Evolutionary conservation across 2,113 vertebrate species (phyloP).

Genomic region (Pterocles orientalis): DNA sequence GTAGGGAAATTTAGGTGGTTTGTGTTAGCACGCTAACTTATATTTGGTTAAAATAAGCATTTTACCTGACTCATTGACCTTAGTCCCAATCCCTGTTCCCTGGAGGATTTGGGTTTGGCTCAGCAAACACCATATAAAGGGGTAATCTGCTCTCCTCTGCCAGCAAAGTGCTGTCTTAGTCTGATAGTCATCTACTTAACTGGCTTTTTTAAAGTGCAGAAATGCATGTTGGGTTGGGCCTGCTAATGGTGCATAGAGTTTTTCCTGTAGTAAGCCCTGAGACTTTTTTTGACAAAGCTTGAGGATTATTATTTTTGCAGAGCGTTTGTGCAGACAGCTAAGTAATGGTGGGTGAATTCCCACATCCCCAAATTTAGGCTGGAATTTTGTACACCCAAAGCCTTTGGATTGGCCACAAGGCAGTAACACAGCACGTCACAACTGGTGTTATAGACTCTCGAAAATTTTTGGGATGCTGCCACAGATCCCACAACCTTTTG

Average conservation of each 20-base stretch:
- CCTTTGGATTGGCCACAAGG: neutral
- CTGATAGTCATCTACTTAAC: conserved; percentile 23
- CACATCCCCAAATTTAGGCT: conserved; percentile 3
- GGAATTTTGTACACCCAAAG: conserved; percentile 23
- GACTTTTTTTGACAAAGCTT: neutral
- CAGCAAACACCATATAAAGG: neutral
- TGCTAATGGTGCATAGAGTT: conserved; percentile 28
- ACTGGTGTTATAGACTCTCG: neutral
- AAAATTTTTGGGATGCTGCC: conserved; percentile 20
- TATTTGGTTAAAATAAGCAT: conserved; percentile 50
- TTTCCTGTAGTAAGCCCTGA: conserved; percentile 27
- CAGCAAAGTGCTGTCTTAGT: neutral
- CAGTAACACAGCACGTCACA: neutral
- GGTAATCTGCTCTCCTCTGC: neutral
- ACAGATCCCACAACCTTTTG: conserved; percentile 45
- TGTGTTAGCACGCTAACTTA: neutral
- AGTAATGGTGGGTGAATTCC: conserved; percentile 39
- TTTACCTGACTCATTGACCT: conserved; percentile 26
- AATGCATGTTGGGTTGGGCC: neutral
- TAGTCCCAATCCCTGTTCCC: neutral
- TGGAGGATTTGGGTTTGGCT: conserved; percentile 25
- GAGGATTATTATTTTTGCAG: conserved; percentile 34
- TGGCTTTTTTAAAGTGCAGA: conserved; percentile 4
- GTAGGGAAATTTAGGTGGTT: conserved; percentile 14
- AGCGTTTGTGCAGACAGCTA: neutral